These are phyloP conservation scores for Tortricodes alternella DNA, from an alignment of 2,888 invertebrate species.

Conservation along the genomic window DNA sequence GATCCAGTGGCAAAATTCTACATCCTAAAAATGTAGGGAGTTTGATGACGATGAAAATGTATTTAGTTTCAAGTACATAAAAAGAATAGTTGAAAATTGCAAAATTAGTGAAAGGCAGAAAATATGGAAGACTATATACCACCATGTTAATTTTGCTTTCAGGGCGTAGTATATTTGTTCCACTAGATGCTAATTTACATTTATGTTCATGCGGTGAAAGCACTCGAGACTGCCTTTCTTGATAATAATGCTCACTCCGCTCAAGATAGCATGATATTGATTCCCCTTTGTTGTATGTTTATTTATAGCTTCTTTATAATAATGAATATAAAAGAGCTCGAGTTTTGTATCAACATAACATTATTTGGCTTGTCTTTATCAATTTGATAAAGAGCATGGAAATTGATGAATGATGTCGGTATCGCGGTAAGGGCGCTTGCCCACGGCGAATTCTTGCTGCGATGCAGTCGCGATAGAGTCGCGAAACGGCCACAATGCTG, in stretches of 20 bases:
- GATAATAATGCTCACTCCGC: constrained; percentile 23
- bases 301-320: constrained; percentile 23
- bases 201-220: constrained; percentile 7
- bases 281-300: constrained; percentile 29
- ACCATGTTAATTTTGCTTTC: constrained; percentile 5
- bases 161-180: constrained; percentile 6
- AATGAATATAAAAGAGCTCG: constrained; percentile 27
- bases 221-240: constrained; percentile 16
- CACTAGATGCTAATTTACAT: constrained; percentile 26
- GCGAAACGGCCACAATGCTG: no score
- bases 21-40: not conserved
- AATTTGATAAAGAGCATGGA: constrained; percentile 14
- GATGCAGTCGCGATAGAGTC: no score
- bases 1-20: not conserved
- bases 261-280: constrained; percentile 29
- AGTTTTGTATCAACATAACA: constrained; percentile 4
- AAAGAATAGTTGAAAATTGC: not conserved
- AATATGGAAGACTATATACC: not conserved
- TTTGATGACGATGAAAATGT: no score
- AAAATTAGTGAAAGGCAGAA: not conserved
- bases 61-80: no score
- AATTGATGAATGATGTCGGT: constrained; percentile 1
- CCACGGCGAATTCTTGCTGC: no score
- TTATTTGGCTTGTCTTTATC: constrained; percentile 24
- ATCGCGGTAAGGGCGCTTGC: no score